A percentile compares a stretch with the other conserved stretches of the same genome.
Conservation (phyloP, 2,888 invertebrate species). For the Xanthorhoe designata region DNA sequence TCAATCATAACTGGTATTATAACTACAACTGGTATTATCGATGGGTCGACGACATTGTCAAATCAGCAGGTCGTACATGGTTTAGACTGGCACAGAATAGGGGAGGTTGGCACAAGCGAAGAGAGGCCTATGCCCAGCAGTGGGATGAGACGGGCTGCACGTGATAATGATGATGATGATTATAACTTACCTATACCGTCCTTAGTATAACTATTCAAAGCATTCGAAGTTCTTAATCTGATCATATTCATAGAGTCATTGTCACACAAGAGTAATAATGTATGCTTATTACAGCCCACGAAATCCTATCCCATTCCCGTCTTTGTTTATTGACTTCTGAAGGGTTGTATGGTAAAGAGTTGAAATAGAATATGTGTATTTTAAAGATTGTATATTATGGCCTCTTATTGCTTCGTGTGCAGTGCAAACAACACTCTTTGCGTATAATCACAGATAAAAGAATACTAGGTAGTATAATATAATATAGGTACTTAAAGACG, state of each 20-base stretch:
- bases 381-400: background rate
- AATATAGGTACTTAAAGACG: too few relatives aligned
- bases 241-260: background rate
- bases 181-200: too few relatives aligned
- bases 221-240: background rate
- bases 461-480: too few relatives aligned
- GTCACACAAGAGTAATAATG: background rate
- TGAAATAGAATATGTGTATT: background rate
- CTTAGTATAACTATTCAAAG: background rate
- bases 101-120: too few relatives aligned
- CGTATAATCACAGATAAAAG: background rate
- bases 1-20: background rate
- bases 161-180: too few relatives aligned
- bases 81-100: too few relatives aligned
- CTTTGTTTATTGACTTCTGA: background rate
- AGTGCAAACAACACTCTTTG: background rate
- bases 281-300: background rate
- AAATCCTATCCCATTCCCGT: background rate
- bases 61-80: too few relatives aligned
- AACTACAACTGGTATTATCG: too few relatives aligned
- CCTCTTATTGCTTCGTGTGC: background rate
- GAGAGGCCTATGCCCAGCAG: too few relatives aligned
- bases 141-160: too few relatives aligned
- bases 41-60: too few relatives aligned
- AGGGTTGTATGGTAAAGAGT: background rate